Conservation (phyloP, 1,140 invertebrate genomes). For the Drosophila grimshawi region DNA sequence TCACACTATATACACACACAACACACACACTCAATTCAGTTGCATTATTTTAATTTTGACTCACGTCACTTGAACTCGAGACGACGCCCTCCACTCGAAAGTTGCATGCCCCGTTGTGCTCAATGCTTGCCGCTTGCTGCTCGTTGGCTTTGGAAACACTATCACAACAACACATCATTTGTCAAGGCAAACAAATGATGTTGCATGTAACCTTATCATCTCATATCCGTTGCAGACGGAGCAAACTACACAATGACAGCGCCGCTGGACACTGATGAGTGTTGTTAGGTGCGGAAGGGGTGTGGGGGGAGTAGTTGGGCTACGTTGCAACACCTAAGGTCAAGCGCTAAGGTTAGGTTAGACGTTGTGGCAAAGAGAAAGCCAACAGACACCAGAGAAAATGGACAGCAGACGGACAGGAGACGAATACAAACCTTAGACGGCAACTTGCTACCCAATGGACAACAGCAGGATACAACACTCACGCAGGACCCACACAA, state of each 20-base stretch:
- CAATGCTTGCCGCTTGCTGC: neutral
- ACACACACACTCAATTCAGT: slow-evolving; percentile 26
- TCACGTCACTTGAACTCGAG: slow-evolving; percentile 65
- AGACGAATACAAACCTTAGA: slow-evolving; percentile 51
- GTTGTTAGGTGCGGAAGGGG: neutral
- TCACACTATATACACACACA: slow-evolving; percentile 4
- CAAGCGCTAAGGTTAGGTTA: slow-evolving; percentile 61
- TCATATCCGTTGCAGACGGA: slow-evolving; percentile 75
- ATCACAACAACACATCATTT: slow-evolving; percentile 82
- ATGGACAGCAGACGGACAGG: neutral
- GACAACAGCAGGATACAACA: slow-evolving; percentile 30
- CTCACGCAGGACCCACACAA: slow-evolving; percentile 10
- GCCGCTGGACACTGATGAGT: slow-evolving; percentile 5
- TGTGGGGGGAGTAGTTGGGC: neutral
- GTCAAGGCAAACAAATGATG: slow-evolving; percentile 81
- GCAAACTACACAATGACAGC: slow-evolving; percentile 29
- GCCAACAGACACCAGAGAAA: slow-evolving; percentile 24
- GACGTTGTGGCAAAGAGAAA: slow-evolving; percentile 27
- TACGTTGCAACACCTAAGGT: slow-evolving; percentile 46
- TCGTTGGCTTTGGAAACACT: slow-evolving; percentile 51
- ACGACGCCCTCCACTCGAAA: slow-evolving; percentile 53
- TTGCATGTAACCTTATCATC: slow-evolving; percentile 83
- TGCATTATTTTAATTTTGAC: slow-evolving; percentile 76
- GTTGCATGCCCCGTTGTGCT: slow-evolving; percentile 56
- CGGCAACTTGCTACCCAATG: slow-evolving; percentile 30